phyloP scores from a whole-genome alignment of 2,797 vertebrate genomes.

The Eulemur rubriventer region DNA sequence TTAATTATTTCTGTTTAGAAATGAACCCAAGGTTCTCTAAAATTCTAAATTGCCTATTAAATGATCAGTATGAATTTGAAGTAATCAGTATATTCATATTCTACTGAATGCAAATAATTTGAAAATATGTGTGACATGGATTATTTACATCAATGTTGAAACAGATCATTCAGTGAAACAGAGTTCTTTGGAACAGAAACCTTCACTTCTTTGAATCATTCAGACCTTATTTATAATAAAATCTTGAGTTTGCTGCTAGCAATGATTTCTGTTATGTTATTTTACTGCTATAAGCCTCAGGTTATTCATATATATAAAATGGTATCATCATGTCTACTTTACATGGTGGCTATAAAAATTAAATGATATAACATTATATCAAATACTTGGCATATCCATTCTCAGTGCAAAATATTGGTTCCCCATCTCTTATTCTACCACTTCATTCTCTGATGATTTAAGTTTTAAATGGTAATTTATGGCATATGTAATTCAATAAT shows the following conservation, averaged over 20 bases:
- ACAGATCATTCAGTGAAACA: neutral
- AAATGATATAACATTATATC: neutral
- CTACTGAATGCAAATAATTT: slow-evolving; percentile 58
- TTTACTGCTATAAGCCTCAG: neutral
- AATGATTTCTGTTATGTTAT: neutral
- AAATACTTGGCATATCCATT: neutral
- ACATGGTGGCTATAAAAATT: neutral
- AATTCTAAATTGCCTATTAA: slow-evolving; percentile 52
- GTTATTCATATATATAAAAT: slow-evolving; percentile 4
- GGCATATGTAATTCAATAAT: neutral
- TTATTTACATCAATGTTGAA: slow-evolving; percentile 45
- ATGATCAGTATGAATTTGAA: slow-evolving; percentile 53
- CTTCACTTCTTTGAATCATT: neutral
- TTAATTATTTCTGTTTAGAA: slow-evolving; percentile 61
- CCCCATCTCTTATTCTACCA: neutral
- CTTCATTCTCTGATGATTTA: neutral
- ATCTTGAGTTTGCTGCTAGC: neutral
- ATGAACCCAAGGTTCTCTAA: slow-evolving; percentile 45
- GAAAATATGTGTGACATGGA: slow-evolving; percentile 34
- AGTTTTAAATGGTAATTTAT: neutral
- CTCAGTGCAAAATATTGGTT: neutral
- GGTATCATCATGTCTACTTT: neutral
- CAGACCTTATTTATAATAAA: neutral
- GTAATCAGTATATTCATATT: slow-evolving; percentile 66
- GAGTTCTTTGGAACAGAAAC: neutral